Conservation (phyloP, 2,113 vertebrate species). For the Hirundichthys speculiger region DNA sequence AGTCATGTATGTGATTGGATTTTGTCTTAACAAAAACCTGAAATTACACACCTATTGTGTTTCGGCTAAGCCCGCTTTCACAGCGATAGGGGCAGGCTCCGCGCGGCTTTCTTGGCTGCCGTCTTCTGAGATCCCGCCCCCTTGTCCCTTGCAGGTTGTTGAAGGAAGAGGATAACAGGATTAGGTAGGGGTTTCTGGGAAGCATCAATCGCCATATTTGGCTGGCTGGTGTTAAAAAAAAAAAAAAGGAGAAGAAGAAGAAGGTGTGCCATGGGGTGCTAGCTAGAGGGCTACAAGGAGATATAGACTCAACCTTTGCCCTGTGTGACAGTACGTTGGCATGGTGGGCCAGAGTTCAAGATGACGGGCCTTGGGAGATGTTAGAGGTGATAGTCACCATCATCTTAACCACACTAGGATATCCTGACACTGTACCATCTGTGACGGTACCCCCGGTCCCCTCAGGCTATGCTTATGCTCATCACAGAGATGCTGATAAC, state of each 20-base stretch:
- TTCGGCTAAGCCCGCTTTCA: slow-evolving; percentile 91
- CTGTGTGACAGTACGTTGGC: slow-evolving; percentile 64
- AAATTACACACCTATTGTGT: slow-evolving; percentile 99
- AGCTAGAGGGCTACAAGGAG: slow-evolving; percentile 44
- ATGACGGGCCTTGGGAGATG: slow-evolving; percentile 64
- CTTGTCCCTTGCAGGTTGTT: slow-evolving; percentile 86
- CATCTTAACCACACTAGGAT: slow-evolving; percentile 53
- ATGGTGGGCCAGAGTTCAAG: slow-evolving; percentile 44
- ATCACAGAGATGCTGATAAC: slow-evolving; percentile 81
- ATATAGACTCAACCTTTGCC: slow-evolving; percentile 48
- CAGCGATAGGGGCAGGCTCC: slow-evolving; percentile 84
- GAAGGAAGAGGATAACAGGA: slow-evolving; percentile 95
- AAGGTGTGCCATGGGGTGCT: slow-evolving; percentile 72
- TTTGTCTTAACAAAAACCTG: slow-evolving; percentile 98
- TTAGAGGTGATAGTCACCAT: slow-evolving; percentile 52
- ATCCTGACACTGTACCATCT: slow-evolving; percentile 79
- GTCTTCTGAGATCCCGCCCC: slow-evolving; percentile 83
- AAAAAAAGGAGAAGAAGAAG: slow-evolving; percentile 76
- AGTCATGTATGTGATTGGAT: slow-evolving; percentile 99
- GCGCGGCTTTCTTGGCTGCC: slow-evolving; percentile 85
- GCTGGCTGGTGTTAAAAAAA: slow-evolving; percentile 79
- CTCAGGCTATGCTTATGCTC: slow-evolving; percentile 80
- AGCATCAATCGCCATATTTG: slow-evolving; percentile 84
- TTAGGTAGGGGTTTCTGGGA: slow-evolving; percentile 87
- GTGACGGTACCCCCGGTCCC: slow-evolving; percentile 68